Evolutionary conservation across 1,140 invertebrate genomes (phyloP).

Genomic region (Calliphora vicina): DNA sequence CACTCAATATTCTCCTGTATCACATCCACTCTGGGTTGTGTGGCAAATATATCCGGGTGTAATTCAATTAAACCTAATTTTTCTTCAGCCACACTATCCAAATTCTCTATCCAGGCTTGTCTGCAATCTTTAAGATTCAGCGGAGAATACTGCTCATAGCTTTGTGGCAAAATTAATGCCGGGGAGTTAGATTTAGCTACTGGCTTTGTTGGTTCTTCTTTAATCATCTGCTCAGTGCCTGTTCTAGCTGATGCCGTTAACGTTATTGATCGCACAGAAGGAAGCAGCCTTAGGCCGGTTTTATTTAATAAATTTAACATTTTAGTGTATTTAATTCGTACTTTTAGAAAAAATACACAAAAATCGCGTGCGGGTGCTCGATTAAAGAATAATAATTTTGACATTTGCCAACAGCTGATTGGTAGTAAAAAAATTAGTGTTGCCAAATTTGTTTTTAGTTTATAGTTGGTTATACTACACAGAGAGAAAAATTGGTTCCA

Average conservation of each 20-base stretch:
- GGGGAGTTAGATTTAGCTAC: constrained; percentile 26
- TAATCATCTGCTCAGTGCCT: constrained; percentile 15
- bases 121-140: constrained; percentile 59
- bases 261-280: constrained; percentile 45
- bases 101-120: constrained; percentile 92
- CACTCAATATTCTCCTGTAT: constrained; percentile 88
- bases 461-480: no score
- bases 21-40: constrained; percentile 85
- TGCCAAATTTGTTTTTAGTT: neutral
- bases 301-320: constrained; percentile 59
- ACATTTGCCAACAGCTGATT: neutral
- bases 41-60: constrained; percentile 87
- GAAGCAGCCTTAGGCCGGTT: constrained; percentile 48
- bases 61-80: constrained; percentile 87
- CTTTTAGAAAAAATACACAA: neutral
- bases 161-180: constrained; percentile 49
- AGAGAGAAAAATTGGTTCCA: no score
- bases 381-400: neutral
- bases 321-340: constrained; percentile 36
- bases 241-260: constrained; percentile 33
- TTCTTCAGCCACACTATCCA: constrained; percentile 79
- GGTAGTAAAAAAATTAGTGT: neutral
- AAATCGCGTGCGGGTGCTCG: neutral
- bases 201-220: neutral
- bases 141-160: constrained; percentile 45